Percentiles rank a stretch among this genome's conserved stretches.
Conservation (phyloP, 2,888 invertebrate species). For the Sarcophaga rosellei region DNA sequence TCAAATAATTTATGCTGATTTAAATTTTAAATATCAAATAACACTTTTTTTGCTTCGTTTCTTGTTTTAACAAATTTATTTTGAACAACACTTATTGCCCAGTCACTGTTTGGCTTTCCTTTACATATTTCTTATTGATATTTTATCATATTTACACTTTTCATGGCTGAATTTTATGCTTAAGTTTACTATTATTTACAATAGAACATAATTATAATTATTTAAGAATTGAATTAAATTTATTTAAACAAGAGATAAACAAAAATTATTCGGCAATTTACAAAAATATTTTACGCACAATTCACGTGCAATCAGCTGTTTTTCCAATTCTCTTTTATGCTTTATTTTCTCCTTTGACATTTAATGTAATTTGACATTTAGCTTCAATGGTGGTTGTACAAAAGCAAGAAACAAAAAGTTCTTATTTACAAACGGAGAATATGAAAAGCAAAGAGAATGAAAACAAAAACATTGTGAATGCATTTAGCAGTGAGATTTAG, state of each 20-base stretch:
- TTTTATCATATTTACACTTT: conserved; percentile 9
- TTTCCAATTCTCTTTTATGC: conserved; percentile 9
- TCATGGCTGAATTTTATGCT: not conserved
- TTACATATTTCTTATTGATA: not conserved
- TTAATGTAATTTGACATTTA: conserved; percentile 55
- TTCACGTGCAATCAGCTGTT: conserved; percentile 51
- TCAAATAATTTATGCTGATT: not conserved
- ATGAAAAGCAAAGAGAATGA: not conserved
- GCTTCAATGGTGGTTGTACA: conserved; percentile 4
- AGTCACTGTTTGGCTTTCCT: not conserved
- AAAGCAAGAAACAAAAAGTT: conserved; percentile 3
- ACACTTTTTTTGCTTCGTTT: not conserved
- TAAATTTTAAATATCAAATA: not conserved
- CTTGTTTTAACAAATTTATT: not conserved
- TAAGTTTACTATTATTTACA: not conserved
- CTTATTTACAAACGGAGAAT: not conserved
- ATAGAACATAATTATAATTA: not conserved
- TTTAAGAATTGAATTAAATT: not conserved
- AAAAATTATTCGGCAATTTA: conserved; percentile 36
- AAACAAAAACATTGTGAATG: not conserved
- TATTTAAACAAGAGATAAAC: conserved; percentile 33
- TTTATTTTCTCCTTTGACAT: conserved; percentile 47
- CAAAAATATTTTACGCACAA: conserved; percentile 28
- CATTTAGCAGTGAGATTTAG: too few relatives aligned
- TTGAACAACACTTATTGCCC: not conserved